Evolutionary conservation across 2,797 vertebrate species (phyloP).

Genomic region (Sebastolobus altivelis): DNA sequence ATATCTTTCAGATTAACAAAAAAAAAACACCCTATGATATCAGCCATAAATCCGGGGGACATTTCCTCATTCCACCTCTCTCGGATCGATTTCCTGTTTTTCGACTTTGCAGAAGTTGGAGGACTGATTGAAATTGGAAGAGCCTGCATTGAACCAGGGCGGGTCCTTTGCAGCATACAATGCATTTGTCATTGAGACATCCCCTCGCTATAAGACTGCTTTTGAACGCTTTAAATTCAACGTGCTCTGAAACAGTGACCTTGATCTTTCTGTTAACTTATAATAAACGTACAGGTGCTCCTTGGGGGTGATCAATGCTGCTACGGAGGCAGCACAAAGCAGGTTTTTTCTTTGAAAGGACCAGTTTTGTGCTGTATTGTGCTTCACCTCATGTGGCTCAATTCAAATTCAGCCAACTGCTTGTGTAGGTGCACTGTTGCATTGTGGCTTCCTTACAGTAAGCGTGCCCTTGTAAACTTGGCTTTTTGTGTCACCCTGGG

Average conservation of each 20-base stretch:
- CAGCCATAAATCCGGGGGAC: constrained; percentile 48
- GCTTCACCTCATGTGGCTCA: constrained; percentile 12
- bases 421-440: neutral
- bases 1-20: constrained; percentile 28
- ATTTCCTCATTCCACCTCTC: constrained; percentile 52
- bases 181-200: constrained; percentile 59
- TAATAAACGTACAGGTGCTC: constrained; percentile 32
- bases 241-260: constrained; percentile 24
- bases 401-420: constrained; percentile 25
- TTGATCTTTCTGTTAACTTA: constrained; percentile 54
- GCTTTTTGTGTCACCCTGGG: constrained; percentile 33
- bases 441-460: neutral
- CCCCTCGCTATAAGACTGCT: constrained; percentile 8
- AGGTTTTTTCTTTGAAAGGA: constrained; percentile 8
- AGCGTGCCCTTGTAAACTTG: constrained; percentile 17
- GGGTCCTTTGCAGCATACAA: constrained; percentile 37
- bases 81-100: constrained; percentile 58
- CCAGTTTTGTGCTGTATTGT: constrained; percentile 3
- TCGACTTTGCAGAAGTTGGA: constrained; percentile 57
- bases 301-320: constrained; percentile 7
- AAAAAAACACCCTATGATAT: neutral
- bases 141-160: constrained; percentile 36
- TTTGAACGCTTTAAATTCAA: constrained; percentile 43
- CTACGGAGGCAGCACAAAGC: constrained; percentile 32
- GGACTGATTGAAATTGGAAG: constrained; percentile 61